These are phyloP conservation scores for Lepidurus packardi DNA, from an alignment of 1,140 invertebrate species.

Conservation along the genomic window DNA sequence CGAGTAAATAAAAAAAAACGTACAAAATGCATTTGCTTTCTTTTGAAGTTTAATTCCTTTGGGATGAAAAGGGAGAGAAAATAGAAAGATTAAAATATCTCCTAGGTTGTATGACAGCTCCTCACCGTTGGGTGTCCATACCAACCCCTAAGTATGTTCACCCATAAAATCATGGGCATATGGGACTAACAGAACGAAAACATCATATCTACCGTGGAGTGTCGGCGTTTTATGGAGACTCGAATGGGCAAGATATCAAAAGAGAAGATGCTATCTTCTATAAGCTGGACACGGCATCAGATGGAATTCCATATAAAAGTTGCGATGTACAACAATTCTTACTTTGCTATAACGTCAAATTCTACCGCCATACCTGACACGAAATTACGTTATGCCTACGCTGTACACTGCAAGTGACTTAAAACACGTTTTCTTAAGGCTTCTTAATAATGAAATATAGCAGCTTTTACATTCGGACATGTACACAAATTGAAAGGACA, in stretches of 20 bases:
- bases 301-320: neutral
- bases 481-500: no score
- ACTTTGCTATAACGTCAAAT: no score
- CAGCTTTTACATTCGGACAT: no score
- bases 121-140: slow-evolving; percentile 2
- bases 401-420: no score
- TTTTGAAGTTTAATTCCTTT: neutral
- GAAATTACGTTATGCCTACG: no score
- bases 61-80: neutral
- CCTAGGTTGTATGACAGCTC: neutral
- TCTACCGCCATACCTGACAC: no score
- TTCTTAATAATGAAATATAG: no score
- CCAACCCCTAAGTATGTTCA: neutral
- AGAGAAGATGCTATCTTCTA: neutral
- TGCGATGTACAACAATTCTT: no score
- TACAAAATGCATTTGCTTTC: no score
- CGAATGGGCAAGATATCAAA: neutral
- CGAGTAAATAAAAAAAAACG: no score
- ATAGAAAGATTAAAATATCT: slow-evolving; percentile 7
- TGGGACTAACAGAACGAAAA: neutral
- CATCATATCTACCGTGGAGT: neutral
- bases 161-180: neutral
- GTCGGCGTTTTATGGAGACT: neutral
- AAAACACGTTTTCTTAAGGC: no score
- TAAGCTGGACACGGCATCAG: neutral